phyloP scores from a whole-genome alignment of 2,888 invertebrate species.

The Cistogaster globosa region DNA sequence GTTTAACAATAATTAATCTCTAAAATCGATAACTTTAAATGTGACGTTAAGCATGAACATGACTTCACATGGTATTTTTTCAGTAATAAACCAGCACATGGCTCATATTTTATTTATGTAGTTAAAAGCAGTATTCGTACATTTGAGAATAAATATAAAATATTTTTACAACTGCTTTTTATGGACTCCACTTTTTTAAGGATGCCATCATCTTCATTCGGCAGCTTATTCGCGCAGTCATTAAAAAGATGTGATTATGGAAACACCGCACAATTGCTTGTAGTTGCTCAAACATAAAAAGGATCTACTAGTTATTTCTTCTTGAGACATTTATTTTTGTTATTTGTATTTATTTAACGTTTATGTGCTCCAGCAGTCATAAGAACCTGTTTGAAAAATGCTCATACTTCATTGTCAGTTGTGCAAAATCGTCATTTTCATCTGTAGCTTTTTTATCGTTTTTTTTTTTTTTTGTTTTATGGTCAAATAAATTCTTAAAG shows the following conservation, averaged over 20 bases:
- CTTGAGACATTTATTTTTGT: constrained; percentile 32
- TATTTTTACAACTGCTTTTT: constrained; percentile 31
- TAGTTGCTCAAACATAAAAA: constrained; percentile 30
- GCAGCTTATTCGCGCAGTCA: constrained; percentile 1
- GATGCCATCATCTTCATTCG: constrained; percentile 16
- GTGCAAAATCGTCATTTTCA: constrained; percentile 29
- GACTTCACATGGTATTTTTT: neutral
- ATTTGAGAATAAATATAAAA: neutral
- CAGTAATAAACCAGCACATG: constrained; percentile 3
- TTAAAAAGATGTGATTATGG: constrained; percentile 23
- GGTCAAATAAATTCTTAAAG: constrained; percentile 38
- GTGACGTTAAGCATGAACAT: neutral
- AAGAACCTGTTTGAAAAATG: constrained; percentile 21
- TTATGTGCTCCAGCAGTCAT: constrained; percentile 36
- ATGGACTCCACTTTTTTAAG: neutral
- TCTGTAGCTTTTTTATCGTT: constrained; percentile 21
- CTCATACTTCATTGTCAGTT: constrained; percentile 52
- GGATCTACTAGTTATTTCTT: constrained; percentile 34
- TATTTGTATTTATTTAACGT: constrained; percentile 31
- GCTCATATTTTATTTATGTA: constrained; percentile 8
- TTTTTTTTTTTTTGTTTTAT: constrained; percentile 40
- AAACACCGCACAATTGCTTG: neutral
- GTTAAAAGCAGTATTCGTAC: no score
- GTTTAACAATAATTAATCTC: neutral
- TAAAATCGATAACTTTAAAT: neutral